These are phyloP conservation scores for Rachycentron canadum DNA, from an alignment of 2,797 vertebrate genomes.

Conservation along the genomic window DNA sequence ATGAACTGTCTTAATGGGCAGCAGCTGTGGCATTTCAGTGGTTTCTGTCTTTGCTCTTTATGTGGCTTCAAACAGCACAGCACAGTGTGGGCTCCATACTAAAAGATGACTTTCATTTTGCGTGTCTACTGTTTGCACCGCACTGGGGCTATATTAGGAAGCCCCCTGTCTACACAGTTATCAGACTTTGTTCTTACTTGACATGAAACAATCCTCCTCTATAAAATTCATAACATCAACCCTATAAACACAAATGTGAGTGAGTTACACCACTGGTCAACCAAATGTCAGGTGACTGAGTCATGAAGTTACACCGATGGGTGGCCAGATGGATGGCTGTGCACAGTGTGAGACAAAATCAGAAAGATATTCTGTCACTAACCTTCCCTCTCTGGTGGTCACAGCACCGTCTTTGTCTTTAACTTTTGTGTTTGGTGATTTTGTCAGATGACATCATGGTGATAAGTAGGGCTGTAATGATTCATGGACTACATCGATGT, in stretches of 20 bases:
- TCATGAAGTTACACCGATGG: too few relatives aligned
- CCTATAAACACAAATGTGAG: too few relatives aligned
- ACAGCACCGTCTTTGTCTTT: too few relatives aligned
- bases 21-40: conserved; percentile 55
- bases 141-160: neutral
- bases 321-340: too few relatives aligned
- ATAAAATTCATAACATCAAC: neutral
- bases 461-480: too few relatives aligned
- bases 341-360: too few relatives aligned
- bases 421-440: too few relatives aligned
- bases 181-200: neutral
- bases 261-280: too few relatives aligned
- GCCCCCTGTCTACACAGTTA: neutral
- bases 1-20: conserved; percentile 30
- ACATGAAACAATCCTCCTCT: neutral
- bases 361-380: too few relatives aligned
- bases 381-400: too few relatives aligned
- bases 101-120: conserved; percentile 14
- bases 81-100: neutral
- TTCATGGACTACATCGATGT: too few relatives aligned
- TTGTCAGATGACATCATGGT: neutral
- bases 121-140: neutral
- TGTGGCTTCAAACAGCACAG: conserved; percentile 16
- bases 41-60: neutral
- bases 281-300: too few relatives aligned